phyloP scores from a whole-genome alignment of 2,113 vertebrate species.

The Centropus unirufus region DNA sequence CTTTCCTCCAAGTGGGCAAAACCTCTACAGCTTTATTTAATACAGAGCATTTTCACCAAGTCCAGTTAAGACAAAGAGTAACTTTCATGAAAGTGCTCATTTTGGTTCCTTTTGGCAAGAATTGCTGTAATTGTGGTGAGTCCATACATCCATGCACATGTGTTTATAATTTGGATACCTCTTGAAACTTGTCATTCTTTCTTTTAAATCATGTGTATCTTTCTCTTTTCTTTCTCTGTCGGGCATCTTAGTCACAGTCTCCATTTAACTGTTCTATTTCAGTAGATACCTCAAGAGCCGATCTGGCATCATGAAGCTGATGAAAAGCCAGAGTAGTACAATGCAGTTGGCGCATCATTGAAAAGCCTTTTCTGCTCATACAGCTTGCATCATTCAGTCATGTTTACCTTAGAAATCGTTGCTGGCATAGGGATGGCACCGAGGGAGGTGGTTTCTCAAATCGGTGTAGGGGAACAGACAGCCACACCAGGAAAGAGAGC shows the following conservation, averaged over 20 bases:
- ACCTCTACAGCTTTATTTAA: constrained; percentile 15
- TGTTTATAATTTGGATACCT: constrained; percentile 2
- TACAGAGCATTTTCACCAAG: neutral
- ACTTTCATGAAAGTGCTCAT: neutral
- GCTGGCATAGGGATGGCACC: neutral
- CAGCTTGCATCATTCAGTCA: neutral
- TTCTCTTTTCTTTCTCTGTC: neutral
- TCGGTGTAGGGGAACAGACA: neutral
- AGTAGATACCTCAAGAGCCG: neutral
- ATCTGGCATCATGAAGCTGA: neutral
- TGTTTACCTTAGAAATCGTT: neutral
- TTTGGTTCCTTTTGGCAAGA: neutral
- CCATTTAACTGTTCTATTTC: neutral
- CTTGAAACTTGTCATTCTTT: constrained; percentile 8
- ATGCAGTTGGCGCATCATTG: neutral
- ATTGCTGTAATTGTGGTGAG: neutral
- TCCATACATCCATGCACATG: neutral
- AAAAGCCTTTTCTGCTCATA: neutral
- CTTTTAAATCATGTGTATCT: neutral
- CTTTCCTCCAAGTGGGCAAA: constrained; percentile 23
- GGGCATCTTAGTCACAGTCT: neutral
- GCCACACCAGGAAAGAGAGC: neutral
- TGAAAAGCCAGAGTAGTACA: neutral
- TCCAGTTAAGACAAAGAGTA: constrained; percentile 5
- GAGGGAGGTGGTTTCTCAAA: neutral